These are phyloP conservation scores for Cephus sareptanus DNA, from an alignment of 2,888 invertebrate genomes.

Conservation along the genomic window DNA sequence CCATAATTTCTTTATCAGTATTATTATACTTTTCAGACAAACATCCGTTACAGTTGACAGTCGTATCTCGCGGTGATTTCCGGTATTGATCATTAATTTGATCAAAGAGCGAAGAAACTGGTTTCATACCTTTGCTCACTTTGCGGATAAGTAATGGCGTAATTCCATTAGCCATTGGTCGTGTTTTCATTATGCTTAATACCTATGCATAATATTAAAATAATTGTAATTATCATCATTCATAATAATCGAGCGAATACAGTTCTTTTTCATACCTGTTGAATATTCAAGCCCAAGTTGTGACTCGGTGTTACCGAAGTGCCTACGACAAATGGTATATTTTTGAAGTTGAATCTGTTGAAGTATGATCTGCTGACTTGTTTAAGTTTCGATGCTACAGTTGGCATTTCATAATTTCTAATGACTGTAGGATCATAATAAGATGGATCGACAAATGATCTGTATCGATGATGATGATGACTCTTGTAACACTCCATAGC, in stretches of 20 bases:
- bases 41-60: not conserved
- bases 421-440: constrained; percentile 37
- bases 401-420: constrained; percentile 71
- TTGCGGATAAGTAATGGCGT: constrained; percentile 52
- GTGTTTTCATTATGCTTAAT: constrained; percentile 56
- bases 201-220: constrained; percentile 36
- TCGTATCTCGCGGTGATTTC: constrained; percentile 3
- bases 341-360: constrained; percentile 65
- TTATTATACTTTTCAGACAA: not conserved
- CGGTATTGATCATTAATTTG: constrained; percentile 27
- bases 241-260: not conserved
- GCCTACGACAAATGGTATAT: constrained; percentile 74
- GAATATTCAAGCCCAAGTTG: constrained; percentile 74
- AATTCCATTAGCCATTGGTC: constrained; percentile 43
- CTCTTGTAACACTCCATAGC: not conserved
- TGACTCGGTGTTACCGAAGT: constrained; percentile 74
- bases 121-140: constrained; percentile 49
- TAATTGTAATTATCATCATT: not conserved
- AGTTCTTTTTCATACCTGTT: constrained; percentile 61
- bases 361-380: constrained; percentile 70
- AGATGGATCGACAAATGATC: not conserved
- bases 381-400: constrained; percentile 76
- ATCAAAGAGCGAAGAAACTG: constrained; percentile 44
- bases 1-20: not conserved
- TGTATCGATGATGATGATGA: constrained; percentile 1